Evolutionary conservation across 2,797 vertebrate species (phyloP).

Genomic region (Uromys caudimaculatus): DNA sequence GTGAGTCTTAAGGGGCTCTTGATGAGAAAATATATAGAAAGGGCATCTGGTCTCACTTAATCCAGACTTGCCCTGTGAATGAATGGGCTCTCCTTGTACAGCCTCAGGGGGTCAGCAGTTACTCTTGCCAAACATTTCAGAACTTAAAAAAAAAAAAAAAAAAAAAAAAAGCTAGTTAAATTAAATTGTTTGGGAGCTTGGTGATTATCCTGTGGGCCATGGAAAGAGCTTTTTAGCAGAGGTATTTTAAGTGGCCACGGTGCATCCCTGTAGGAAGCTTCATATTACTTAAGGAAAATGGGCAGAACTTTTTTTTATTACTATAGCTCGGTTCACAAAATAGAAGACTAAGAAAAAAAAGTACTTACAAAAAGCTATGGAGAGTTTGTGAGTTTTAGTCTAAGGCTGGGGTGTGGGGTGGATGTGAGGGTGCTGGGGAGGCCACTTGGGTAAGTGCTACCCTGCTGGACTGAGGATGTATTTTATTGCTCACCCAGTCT

Average conservation of each 20-base stretch:
- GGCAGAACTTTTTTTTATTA: background rate
- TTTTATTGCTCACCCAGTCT: background rate
- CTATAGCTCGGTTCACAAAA: background rate
- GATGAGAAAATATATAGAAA: background rate
- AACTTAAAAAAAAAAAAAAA: background rate
- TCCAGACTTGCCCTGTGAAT: background rate
- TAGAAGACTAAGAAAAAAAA: background rate
- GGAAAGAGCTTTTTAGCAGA: slow-evolving; percentile 49
- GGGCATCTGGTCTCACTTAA: slow-evolving; percentile 25
- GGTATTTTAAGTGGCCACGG: slow-evolving; percentile 15
- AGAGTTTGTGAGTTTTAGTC: background rate
- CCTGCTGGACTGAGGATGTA: background rate
- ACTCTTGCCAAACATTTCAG: slow-evolving; percentile 20
- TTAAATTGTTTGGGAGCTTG: slow-evolving; percentile 36
- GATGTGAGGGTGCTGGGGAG: background rate
- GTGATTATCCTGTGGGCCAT: slow-evolving; percentile 45
- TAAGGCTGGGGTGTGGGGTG: background rate
- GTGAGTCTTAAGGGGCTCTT: background rate
- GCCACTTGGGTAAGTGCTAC: background rate
- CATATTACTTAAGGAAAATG: background rate
- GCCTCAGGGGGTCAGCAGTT: background rate
- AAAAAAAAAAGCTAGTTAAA: slow-evolving; percentile 33
- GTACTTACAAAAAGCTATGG: background rate
- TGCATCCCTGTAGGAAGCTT: background rate
- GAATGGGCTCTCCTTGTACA: background rate